A percentile compares a stretch with the other conserved stretches of the same genome.
These are phyloP conservation scores for Lepas anatifera DNA, from an alignment of 2,888 invertebrate genomes.

Conservation along the genomic window DNA sequence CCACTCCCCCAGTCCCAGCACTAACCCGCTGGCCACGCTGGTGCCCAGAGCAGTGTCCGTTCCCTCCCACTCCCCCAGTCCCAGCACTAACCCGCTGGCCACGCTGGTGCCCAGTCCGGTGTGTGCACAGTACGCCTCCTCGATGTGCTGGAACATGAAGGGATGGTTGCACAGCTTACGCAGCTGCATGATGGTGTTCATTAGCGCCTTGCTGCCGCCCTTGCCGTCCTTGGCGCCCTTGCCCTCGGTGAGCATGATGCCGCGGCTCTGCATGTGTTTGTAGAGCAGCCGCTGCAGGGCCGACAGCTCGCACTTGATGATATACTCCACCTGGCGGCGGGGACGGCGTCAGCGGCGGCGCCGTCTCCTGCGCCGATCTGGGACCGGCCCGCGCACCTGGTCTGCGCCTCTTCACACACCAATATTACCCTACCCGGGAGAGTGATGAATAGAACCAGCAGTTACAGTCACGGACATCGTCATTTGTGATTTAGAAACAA, in stretches of 20 bases:
- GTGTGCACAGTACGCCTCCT: slow-evolving; percentile 92
- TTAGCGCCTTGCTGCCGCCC: slow-evolving; percentile 89
- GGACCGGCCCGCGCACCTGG: too few species aligned
- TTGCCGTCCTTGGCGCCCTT: slow-evolving; percentile 60
- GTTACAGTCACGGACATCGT: too few species aligned
- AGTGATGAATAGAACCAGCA: too few species aligned
- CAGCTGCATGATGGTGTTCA: slow-evolving; percentile 98
- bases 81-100: slow-evolving; percentile 37
- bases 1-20: too few species aligned
- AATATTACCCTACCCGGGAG: too few species aligned
- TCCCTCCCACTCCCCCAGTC: too few species aligned
- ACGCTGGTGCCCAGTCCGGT: slow-evolving; percentile 61
- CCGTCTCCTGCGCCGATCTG: too few species aligned
- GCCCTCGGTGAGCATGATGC: slow-evolving; percentile 87
- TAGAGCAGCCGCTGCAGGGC: slow-evolving; percentile 79
- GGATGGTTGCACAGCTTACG: slow-evolving; percentile 99
- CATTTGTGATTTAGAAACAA: too few species aligned
- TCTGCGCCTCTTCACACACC: too few species aligned
- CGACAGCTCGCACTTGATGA: slow-evolving; percentile 99
- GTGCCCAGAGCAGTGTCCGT: slow-evolving; percentile 55
- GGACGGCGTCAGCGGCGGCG: too few species aligned
- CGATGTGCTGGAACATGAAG: slow-evolving; percentile 98
- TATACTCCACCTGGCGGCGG: slow-evolving; percentile 58
- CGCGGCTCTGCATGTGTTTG: slow-evolving; percentile 94
- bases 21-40: slow-evolving; percentile 46